A percentile compares a stretch with the other conserved stretches of the same genome.
Evolutionary conservation across 1,140 invertebrate species (phyloP).

Genomic region (Heliconius hermathena): DNA sequence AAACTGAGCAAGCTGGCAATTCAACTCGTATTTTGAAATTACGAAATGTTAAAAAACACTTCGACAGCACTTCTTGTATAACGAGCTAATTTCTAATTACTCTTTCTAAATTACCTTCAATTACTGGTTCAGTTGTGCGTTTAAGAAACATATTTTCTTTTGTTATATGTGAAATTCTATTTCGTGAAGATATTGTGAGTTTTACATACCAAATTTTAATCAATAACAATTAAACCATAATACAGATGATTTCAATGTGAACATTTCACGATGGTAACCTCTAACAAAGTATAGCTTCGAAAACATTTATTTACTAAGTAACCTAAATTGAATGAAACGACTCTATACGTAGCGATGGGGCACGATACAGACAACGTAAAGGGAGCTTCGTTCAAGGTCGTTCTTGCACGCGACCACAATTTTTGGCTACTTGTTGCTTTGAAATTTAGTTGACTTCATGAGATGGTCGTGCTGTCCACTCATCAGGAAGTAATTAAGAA

Average conservation of each 20-base stretch:
- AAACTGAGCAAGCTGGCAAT: not conserved
- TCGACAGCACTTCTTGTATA: not conserved
- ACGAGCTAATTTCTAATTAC: not conserved
- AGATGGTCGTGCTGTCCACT: slow-evolving; percentile 35
- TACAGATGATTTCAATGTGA: not conserved
- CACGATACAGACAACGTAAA: slow-evolving; percentile 28
- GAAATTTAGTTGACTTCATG: slow-evolving; percentile 30
- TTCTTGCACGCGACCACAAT: slow-evolving; percentile 58
- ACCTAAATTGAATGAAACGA: not conserved
- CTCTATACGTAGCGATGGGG: not conserved
- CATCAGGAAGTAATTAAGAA: slow-evolving; percentile 12
- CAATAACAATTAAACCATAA: not conserved
- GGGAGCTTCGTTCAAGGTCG: slow-evolving; percentile 59
- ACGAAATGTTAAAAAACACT: not conserved
- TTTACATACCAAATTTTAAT: too few species aligned
- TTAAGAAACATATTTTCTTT: too few species aligned
- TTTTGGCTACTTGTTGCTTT: slow-evolving; percentile 68
- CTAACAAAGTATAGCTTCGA: not conserved
- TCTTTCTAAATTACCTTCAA: not conserved
- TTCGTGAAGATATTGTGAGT: too few species aligned
- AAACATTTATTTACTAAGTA: not conserved
- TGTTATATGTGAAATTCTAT: too few species aligned
- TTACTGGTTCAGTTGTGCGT: not conserved
- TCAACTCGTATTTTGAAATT: not conserved
- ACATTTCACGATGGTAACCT: not conserved